Base-by-base conservation (phyloP, 37 sponge, comb jelly and placozoan species). In the Trichoplax adhaerens region DNA sequence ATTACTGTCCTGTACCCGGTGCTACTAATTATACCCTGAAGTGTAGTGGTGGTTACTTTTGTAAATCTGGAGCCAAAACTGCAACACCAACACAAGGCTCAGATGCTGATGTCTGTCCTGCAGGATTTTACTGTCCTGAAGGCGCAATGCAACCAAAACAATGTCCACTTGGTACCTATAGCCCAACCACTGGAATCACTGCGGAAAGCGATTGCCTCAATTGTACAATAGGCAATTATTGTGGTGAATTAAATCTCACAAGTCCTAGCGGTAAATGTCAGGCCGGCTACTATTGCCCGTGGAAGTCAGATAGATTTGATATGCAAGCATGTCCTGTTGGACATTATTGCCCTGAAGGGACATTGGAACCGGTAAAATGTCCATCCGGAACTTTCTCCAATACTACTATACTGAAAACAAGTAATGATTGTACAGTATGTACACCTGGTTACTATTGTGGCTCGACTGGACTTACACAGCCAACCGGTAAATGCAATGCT, bases 331-430 rank as follows among this genome's bases (percentile, higher is more conserved):
- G 71, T 49, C 71, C 71, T 46, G 10, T 4, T 3, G 70, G 64
- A 50, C 72, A 78, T 50, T 78, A 72, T 51, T 78, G 79, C 55
- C 79, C 79, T n/a, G 64, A 52, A n/a, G 79, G 79, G 50, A 72
- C 71, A 1, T 63, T 72, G n/a, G 64, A 70, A 48, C 79, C 79
- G 7, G 65, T 78, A 2, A 63, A 65, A 10, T 78, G 79, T 60
- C 72, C 71, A 3, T 58, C 60, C 3, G 79, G 79, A 3, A 72
- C 68, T 3, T 78, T 58, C 52, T 52, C 72, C 10, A 58, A 10
- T 49, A 55, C 62, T 48, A 61, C 55, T 4, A 65, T 64, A 3
- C 72, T 78, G 52, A 5, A 8, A 29, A 78, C 52, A 7, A 59
- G 64, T 3, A 65, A 62, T 2, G 65, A 74, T 48, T 78, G 79